Percentiles rank a stretch among this genome's conserved stretches.
phyloP scores from a whole-genome alignment of 1,140 invertebrate species.

The Zaprionus africanus region DNA sequence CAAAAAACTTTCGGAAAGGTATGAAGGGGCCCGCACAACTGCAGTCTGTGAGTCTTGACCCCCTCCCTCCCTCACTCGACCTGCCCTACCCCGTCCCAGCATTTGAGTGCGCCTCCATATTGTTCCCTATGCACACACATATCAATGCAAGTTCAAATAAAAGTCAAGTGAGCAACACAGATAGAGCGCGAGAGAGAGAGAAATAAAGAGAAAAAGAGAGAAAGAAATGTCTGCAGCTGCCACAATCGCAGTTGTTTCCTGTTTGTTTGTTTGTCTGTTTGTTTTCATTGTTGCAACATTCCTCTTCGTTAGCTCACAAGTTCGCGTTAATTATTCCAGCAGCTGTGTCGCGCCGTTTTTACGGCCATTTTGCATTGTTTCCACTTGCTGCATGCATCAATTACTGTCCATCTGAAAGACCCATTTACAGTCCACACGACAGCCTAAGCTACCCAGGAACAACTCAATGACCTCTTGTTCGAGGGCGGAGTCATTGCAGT shows the following conservation, averaged over 20 bases:
- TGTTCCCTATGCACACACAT: slow-evolving; percentile 36
- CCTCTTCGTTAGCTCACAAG: slow-evolving; percentile 71
- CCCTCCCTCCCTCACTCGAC: background rate
- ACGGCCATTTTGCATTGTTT: slow-evolving; percentile 27
- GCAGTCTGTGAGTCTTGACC: slow-evolving; percentile 24
- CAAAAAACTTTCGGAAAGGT: slow-evolving; percentile 70
- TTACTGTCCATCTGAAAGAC: slow-evolving; percentile 72
- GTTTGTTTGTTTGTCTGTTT: slow-evolving; percentile 40
- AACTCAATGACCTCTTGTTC: slow-evolving; percentile 8
- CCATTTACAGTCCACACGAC: background rate
- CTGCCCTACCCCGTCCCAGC: background rate
- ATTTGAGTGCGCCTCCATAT: background rate
- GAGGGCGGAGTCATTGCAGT: background rate
- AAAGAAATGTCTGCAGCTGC: slow-evolving; percentile 43
- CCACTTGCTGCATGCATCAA: slow-evolving; percentile 51
- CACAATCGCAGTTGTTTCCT: slow-evolving; percentile 51
- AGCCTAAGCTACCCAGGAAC: background rate
- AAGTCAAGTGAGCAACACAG: slow-evolving; percentile 73
- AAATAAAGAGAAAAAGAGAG: background rate
- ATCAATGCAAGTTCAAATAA: slow-evolving; percentile 80
- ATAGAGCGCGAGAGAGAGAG: slow-evolving; percentile 35
- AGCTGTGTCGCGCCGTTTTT: slow-evolving; percentile 44
- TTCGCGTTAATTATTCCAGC: slow-evolving; percentile 72
- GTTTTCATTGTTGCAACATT: slow-evolving; percentile 60
- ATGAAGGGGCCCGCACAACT: slow-evolving; percentile 56